These are phyloP conservation scores for Aviceda subcristata DNA, from an alignment of 2,113 vertebrate species.

Conservation along the genomic window DNA sequence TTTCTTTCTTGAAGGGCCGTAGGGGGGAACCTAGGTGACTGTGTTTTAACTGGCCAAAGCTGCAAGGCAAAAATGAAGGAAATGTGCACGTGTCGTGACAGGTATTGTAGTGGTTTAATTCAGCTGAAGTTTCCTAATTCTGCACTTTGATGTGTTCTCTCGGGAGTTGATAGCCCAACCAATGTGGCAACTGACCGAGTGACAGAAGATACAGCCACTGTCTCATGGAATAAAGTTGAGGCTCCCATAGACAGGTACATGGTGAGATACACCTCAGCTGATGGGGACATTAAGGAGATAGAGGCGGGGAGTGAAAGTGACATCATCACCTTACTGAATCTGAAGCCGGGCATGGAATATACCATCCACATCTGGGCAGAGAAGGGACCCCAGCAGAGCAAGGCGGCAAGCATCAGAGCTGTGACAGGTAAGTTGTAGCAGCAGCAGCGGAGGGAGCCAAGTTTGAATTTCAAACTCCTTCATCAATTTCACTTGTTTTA, in stretches of 20 bases:
- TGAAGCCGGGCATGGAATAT: slow-evolving; percentile 79
- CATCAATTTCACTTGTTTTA: background rate
- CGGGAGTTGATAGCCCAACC: slow-evolving; percentile 68
- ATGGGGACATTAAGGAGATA: slow-evolving; percentile 70
- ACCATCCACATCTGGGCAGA: slow-evolving; percentile 74
- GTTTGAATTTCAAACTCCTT: background rate
- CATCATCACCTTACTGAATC: slow-evolving; percentile 54
- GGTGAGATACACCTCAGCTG: slow-evolving; percentile 76
- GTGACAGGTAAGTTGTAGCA: slow-evolving; percentile 68
- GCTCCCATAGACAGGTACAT: slow-evolving; percentile 78
- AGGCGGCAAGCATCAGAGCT: slow-evolving; percentile 65
- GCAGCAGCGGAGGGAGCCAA: background rate
- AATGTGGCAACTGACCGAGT: slow-evolving; percentile 68
- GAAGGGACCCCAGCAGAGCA: slow-evolving; percentile 71
- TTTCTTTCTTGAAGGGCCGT: background rate
- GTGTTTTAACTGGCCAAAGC: background rate
- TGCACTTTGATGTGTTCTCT: background rate
- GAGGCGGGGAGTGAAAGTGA: slow-evolving; percentile 64
- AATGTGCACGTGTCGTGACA: fast-evolving
- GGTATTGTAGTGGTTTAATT: background rate
- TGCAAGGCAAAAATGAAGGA: background rate
- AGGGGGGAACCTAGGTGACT: background rate
- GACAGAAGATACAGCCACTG: slow-evolving; percentile 74
- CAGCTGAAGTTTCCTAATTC: background rate
- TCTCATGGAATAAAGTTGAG: slow-evolving; percentile 77